Evolutionary conservation across 2,888 invertebrate genomes (phyloP), one percentile per base, ranked within the genome.

Genomic region (Hypomecis punctinalis): DNA sequence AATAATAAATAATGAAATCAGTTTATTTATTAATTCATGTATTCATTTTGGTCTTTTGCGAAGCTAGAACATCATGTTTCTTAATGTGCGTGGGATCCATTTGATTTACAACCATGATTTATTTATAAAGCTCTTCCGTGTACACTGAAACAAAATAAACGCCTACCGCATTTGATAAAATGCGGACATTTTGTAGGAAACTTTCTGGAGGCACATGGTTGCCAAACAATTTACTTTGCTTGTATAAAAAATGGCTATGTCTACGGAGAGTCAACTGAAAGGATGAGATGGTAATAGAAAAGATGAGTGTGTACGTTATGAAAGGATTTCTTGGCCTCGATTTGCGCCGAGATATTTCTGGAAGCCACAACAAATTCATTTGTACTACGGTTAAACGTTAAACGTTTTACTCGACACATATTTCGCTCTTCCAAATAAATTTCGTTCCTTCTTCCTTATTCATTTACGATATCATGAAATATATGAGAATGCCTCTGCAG

Each of bases 121-220:
- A 70, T 70, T 66, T 67, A 64, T 66, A 55, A 61, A 55, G 58
- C 47, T 43, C 47, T 54, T 47, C 54, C 42, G 33, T 36, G 51
- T 37, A 62, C 36, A 62, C 51, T 2, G 49, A 54, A 55, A 59
- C 63, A 65, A 61, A 63, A 69, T 65, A 63, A 69, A 70, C 68
- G 64, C 53, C 51, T 11, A 66, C 65, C 65, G 42, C 63, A 59
- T 70, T 69, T 70, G 56, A 60, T 63, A 61, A 63, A 70, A 70
- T 43, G 64, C 35, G 23, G 60, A 66, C 61, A 63, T 61, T 68
- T 59, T 59, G 58, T 53, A 47, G 57, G 59, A 63, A 69, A 65
- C 65, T 67, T 65, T 59, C 46, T 43, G 61, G 46, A 51, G 55
- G 68, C 61, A 63, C 63, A 60, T 62, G 57, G 57, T 65, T 60